A percentile compares a stretch with the other conserved stretches of the same genome.
phyloP scores from a whole-genome alignment of 2,888 invertebrate species.

The Drosophila prolongata region DNA sequence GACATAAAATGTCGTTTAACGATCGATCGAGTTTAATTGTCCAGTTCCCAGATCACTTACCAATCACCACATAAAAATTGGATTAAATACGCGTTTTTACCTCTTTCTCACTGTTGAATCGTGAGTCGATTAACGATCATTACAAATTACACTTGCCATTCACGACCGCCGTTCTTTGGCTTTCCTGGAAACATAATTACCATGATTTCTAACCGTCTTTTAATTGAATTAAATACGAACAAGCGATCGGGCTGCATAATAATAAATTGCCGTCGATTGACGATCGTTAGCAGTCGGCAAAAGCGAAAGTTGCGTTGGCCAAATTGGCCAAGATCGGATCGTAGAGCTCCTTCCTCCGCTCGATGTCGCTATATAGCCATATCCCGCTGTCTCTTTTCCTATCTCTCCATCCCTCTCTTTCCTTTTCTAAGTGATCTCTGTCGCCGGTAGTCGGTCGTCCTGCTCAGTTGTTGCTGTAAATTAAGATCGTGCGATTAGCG shows the following conservation, averaged over 20 bases:
- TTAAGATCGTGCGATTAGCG: slow-evolving; percentile 78
- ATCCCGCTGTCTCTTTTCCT: background rate
- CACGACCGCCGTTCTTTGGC: slow-evolving; percentile 13
- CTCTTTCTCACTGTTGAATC: background rate
- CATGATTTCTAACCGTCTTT: slow-evolving; percentile 74
- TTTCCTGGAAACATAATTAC: slow-evolving; percentile 57
- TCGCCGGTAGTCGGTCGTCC: slow-evolving; percentile 54
- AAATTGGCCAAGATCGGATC: slow-evolving; percentile 67
- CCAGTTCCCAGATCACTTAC: background rate
- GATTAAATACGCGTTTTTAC: slow-evolving; percentile 1
- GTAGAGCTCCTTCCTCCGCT: slow-evolving; percentile 11
- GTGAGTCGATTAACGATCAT: slow-evolving; percentile 34
- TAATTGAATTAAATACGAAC: slow-evolving; percentile 79
- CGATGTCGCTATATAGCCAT: background rate
- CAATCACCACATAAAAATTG: slow-evolving; percentile 18
- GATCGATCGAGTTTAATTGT: slow-evolving; percentile 8
- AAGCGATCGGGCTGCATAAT: slow-evolving; percentile 69
- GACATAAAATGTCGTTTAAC: slow-evolving; percentile 5
- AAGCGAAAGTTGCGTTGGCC: slow-evolving; percentile 78
- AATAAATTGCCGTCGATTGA: slow-evolving; percentile 78
- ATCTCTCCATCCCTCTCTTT: slow-evolving; percentile 1
- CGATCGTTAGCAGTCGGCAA: slow-evolving; percentile 68
- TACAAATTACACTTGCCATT: slow-evolving; percentile 35
- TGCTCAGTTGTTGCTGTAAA: slow-evolving; percentile 68
- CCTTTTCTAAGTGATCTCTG: slow-evolving; percentile 28